Evolutionary conservation across 2,797 vertebrate genomes (phyloP).

Genomic region (Valencia hispanica): DNA sequence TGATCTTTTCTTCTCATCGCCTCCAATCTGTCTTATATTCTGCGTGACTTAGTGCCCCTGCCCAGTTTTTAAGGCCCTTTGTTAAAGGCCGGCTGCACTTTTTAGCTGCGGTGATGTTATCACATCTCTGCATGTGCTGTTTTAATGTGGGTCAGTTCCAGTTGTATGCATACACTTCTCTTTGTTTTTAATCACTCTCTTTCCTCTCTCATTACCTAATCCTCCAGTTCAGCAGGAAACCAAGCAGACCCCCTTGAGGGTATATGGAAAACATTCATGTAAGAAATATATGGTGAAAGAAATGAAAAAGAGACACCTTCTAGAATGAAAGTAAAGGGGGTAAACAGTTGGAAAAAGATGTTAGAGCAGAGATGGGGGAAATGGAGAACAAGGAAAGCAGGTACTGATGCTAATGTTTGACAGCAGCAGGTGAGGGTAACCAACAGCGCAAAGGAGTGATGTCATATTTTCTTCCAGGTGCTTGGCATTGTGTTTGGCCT

Average conservation of each 20-base stretch:
- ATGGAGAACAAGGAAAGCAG: constrained; percentile 10
- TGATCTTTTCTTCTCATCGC: constrained; percentile 44
- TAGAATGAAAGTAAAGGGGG: not conserved
- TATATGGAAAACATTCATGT: not conserved
- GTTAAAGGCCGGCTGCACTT: constrained; percentile 25
- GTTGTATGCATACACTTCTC: not conserved
- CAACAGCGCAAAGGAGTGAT: constrained; percentile 70
- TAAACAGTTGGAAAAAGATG: constrained; percentile 18
- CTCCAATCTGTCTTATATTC: constrained; percentile 18
- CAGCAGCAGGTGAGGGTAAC: constrained; percentile 65
- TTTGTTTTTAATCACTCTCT: constrained; percentile 15
- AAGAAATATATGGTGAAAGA: not conserved
- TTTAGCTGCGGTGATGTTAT: constrained; percentile 32
- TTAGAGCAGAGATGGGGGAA: constrained; percentile 10
- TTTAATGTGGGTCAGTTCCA: constrained; percentile 37
- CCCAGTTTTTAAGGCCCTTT: constrained; percentile 8
- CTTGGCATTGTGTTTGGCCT: not conserved
- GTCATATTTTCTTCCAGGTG: constrained; percentile 56
- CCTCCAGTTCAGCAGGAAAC: constrained; percentile 23
- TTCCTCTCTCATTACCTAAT: not conserved
- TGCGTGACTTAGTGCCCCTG: constrained; percentile 30
- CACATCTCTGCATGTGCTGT: constrained; percentile 34
- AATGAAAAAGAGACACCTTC: not conserved
- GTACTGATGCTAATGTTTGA: constrained; percentile 51
- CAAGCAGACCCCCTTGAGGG: not conserved